Evolutionary conservation across 2,797 vertebrate species (phyloP), one percentile per base, ranked within the genome.

Genomic region (Sphenopsis melanotis): DNA sequence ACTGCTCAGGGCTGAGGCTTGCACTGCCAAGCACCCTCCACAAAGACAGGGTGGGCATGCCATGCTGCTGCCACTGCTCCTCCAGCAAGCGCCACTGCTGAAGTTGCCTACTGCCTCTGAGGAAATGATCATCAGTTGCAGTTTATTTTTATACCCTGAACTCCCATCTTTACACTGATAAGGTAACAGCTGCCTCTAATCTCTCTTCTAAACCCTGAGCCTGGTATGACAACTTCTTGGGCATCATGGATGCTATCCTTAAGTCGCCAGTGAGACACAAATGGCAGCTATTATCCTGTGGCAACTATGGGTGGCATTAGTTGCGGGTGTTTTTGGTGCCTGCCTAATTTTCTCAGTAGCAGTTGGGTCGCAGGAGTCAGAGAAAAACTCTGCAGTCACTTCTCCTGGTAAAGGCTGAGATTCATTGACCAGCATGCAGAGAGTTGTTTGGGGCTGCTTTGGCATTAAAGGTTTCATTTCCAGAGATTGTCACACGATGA

Each of bases 91-190:
- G 14, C 53, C 10, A 4, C 42, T 65, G 50, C 52, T 77, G 30
- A 66, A 56, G 39, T 9, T 57, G 24, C 46, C 63, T 69, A 32
- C 5, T 3, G 64, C 49, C 47, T 53, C 59, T 1, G 3, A 60
- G 42, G 37, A 93, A 71, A 76, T 11, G 5, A 71, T 61, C 32
- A 63, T 59, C 16, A 5, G 46, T 49, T 81, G 57, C 15, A 13
- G 70, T 89, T 95, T 96, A 94, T 97, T 97, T 97, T 97, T 94
- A 57, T 49, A 79, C 41, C 32, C 69, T 66, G 41, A 83, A 50
- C 84, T 87, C 83, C 83, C 92, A 61, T 91, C 78, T 91, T 88
- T 79, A 80, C 16, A 12, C 49, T 60, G 29, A 55, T 83, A 90
- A 75, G 70, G 34, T 69, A 93, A 90, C 90, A 97, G 95, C 93